Evolutionary conservation across 2,113 vertebrate genomes (phyloP).

Genomic region (Tricholaema leucomelas): DNA sequence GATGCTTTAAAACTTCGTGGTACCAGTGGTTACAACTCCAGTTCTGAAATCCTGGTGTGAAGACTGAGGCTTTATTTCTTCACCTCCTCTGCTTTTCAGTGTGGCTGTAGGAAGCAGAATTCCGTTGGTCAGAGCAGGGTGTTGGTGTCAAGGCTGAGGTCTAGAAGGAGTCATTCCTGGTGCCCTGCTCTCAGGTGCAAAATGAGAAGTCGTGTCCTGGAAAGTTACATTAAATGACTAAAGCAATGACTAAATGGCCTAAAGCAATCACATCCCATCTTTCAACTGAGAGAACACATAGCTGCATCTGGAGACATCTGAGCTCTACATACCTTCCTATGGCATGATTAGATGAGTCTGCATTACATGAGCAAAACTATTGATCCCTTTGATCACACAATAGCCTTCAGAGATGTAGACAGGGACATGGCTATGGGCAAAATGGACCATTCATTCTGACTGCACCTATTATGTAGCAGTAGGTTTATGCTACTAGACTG

Average conservation of each 20-base stretch:
- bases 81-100: not conserved
- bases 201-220: not conserved
- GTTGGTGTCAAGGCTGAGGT: not conserved
- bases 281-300: not conserved
- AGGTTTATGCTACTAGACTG: not conserved
- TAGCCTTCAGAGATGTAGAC: not conserved
- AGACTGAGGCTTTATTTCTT: not conserved
- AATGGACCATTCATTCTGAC: not conserved
- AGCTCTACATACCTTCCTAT: not conserved
- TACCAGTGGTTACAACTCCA: not conserved
- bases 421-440: not conserved
- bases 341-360: not conserved
- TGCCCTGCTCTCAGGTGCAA: not conserved
- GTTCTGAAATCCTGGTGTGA: not conserved
- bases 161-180: not conserved
- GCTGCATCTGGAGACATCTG: not conserved
- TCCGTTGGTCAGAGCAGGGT: not conserved
- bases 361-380: not conserved
- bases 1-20: not conserved
- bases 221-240: not conserved
- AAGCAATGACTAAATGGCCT: not conserved
- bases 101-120: not conserved
- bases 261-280: not conserved
- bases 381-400: rapidly evolving
- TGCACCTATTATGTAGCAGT: not conserved